Evolutionary conservation across 2,113 vertebrate species (phyloP).

Genomic region (Xenotilapia caudafasciata): DNA sequence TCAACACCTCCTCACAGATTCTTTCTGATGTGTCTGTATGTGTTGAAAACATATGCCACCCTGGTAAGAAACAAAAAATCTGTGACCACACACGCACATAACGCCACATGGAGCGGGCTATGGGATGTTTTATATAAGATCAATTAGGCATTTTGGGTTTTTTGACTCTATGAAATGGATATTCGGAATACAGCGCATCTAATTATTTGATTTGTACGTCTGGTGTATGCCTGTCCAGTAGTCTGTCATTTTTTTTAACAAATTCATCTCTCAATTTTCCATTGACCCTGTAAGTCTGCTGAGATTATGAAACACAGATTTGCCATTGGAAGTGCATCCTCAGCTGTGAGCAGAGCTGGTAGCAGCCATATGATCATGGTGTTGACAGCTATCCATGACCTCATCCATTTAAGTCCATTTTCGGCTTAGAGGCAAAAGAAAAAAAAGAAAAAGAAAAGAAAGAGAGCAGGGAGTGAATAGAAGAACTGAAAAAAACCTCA

Average conservation of each 20-base stretch:
- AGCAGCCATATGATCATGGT: constrained; percentile 70
- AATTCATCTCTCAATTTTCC: constrained; percentile 12
- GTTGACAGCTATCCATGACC: constrained; percentile 74
- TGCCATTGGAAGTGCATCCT: constrained; percentile 32
- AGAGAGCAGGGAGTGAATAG: background rate
- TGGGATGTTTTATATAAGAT: background rate
- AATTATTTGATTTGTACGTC: background rate
- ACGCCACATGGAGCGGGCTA: background rate
- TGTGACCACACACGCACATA: constrained; percentile 39
- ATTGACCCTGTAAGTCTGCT: background rate
- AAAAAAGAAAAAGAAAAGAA: background rate
- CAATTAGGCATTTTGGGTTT: background rate
- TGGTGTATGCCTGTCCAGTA: background rate
- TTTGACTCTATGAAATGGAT: background rate
- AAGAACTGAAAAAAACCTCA: background rate
- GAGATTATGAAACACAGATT: constrained; percentile 30
- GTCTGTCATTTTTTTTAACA: background rate
- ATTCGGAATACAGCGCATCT: background rate
- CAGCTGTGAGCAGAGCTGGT: constrained; percentile 38
- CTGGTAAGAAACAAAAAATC: background rate
- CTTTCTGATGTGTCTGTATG: constrained; percentile 32
- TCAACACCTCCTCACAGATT: constrained; percentile 46
- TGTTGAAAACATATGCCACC: constrained; percentile 30
- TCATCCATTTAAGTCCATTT: constrained; percentile 70
- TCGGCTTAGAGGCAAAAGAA: constrained; percentile 38